Percentiles rank a stretch among this genome's conserved stretches.
Conservation (phyloP, 2,888 invertebrate genomes). For the Taphrorychus bicolor region DNA sequence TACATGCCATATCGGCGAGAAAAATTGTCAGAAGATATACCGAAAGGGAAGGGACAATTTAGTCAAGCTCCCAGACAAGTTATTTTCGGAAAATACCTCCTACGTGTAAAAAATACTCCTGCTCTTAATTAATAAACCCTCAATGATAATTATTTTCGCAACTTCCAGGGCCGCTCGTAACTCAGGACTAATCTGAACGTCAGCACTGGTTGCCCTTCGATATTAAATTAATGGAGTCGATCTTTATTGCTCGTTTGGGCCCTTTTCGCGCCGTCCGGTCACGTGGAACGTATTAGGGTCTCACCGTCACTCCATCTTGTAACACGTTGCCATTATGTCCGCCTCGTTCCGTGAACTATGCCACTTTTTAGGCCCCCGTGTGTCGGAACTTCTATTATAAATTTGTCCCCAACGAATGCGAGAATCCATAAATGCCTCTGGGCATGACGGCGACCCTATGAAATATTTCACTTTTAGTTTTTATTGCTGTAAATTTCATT, state of each 20-base stretch:
- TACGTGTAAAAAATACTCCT: too few relatives aligned
- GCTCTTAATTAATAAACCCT: not conserved
- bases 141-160: conserved; percentile 26
- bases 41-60: too few relatives aligned
- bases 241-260: conserved; percentile 33
- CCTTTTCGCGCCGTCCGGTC: conserved; percentile 30
- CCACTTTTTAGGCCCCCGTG: conserved; percentile 11
- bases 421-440: conserved; percentile 1
- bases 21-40: conserved; percentile 11
- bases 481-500: not conserved
- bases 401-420: conserved; percentile 13
- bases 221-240: conserved; percentile 34
- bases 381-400: conserved; percentile 20
- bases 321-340: conserved; percentile 57
- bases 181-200: conserved; percentile 22
- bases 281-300: conserved; percentile 46
- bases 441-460: not conserved
- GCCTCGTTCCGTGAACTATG: conserved; percentile 21
- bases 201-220: conserved; percentile 29
- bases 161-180: conserved; percentile 11
- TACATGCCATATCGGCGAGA: conserved; percentile 26
- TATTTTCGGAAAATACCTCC: too few relatives aligned
- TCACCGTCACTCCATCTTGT: conserved; percentile 56
- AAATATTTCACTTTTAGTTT: not conserved
- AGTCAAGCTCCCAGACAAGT: too few relatives aligned